Percentiles rank a stretch among this genome's conserved stretches.
Conservation (phyloP, 2,113 vertebrate genomes). For the Periophthalmodon schlosseri region DNA sequence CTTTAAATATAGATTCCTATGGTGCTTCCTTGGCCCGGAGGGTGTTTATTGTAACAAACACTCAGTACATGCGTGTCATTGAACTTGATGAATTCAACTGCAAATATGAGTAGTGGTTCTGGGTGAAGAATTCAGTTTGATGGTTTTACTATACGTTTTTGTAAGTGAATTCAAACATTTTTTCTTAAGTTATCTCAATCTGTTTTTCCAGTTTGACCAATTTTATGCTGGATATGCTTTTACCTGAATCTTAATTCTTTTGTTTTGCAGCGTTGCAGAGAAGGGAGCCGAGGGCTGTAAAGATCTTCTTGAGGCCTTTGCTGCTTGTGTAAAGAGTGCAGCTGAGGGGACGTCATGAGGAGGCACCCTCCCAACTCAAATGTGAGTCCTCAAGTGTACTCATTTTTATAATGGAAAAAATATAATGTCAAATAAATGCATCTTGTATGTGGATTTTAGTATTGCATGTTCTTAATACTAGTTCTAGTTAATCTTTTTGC, state of each 20-base stretch:
- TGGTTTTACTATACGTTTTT: not conserved
- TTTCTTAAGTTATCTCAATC: not conserved
- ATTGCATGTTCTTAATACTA: too few species aligned
- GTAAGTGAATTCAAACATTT: not conserved
- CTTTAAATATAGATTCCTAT: not conserved
- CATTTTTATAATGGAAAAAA: not conserved
- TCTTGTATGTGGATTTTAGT: not conserved
- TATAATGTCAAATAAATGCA: not conserved
- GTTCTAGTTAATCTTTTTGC: too few species aligned
- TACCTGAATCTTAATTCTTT: not conserved
- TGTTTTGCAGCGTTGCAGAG: conserved; percentile 70
- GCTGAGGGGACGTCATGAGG: conserved; percentile 73
- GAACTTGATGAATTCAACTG: not conserved
- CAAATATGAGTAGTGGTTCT: not conserved
- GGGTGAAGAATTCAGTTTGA: not conserved
- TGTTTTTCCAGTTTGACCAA: not conserved
- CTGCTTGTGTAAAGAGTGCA: conserved; percentile 76
- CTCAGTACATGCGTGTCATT: not conserved
- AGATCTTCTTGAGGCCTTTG: conserved; percentile 79
- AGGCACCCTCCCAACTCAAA: conserved; percentile 43
- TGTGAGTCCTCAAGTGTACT: conserved; percentile 49
- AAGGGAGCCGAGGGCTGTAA: conserved; percentile 76
- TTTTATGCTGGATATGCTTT: not conserved
- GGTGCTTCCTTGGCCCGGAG: not conserved
- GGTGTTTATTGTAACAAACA: not conserved